Evolutionary conservation across 2,113 vertebrate species (phyloP).

Genomic region (Sorex araneus): DNA sequence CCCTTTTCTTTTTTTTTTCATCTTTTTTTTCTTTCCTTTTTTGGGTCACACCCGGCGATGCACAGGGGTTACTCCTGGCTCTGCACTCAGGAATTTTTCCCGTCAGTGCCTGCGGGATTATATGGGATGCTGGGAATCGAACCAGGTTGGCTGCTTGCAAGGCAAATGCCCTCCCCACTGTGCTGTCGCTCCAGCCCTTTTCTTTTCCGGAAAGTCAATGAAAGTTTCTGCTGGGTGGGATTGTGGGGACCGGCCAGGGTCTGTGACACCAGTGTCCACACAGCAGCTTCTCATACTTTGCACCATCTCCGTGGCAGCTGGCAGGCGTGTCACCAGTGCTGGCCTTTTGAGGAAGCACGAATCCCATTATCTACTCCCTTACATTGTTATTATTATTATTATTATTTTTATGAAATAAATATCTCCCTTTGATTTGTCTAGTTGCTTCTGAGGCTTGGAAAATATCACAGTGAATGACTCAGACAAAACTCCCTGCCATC

Average conservation of each 20-base stretch:
- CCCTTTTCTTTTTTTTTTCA: no score
- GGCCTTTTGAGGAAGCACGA: background rate
- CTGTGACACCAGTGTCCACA: no score
- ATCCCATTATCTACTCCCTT: background rate
- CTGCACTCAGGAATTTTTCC: no score
- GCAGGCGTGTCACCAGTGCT: background rate
- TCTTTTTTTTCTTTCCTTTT: no score
- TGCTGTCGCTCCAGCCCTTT: background rate
- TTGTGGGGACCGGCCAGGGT: accelerated
- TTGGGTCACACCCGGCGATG: no score
- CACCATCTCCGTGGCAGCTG: background rate
- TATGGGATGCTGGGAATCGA: no score
- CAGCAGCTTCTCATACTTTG: background rate
- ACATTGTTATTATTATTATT: background rate
- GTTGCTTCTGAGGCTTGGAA: background rate
- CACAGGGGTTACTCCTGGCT: no score
- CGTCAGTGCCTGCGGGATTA: no score
- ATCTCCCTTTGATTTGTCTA: background rate
- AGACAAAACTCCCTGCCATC: background rate
- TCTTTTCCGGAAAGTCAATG: background rate
- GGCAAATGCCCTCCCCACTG: no score
- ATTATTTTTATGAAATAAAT: background rate
- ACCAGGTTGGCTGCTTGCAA: no score
- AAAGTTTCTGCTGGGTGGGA: background rate
- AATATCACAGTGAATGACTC: background rate